These are phyloP conservation scores for Pseudorhombus dupliciocellatus DNA, from an alignment of 2,113 vertebrate genomes.

Conservation along the genomic window DNA sequence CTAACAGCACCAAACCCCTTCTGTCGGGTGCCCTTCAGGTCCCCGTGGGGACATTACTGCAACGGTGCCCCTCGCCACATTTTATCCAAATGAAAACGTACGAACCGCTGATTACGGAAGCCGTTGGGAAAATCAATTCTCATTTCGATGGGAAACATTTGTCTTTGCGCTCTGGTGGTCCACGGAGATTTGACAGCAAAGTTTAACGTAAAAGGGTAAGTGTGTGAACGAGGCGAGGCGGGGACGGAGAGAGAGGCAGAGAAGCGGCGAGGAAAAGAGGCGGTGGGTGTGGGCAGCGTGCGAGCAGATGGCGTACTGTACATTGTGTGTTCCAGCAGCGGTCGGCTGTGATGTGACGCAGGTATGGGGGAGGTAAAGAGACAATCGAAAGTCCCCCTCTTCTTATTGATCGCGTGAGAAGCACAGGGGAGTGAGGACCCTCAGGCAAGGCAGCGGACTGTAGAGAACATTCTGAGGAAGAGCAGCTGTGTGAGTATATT, in stretches of 20 bases:
- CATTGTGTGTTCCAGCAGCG: conserved; percentile 9
- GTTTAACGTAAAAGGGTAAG: conserved; percentile 57
- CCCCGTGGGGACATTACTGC: conserved; percentile 29
- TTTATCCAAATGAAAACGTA: conserved; percentile 71
- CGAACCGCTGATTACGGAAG: conserved; percentile 63
- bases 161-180: conserved; percentile 64
- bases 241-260: neutral
- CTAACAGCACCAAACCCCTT: neutral
- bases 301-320: neutral
- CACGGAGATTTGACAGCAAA: conserved; percentile 54
- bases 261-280: neutral
- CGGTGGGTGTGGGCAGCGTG: neutral
- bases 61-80: conserved; percentile 29
- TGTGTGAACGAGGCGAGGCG: neutral
- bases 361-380: neutral
- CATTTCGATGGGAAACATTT: conserved; percentile 76
- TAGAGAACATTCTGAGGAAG: conserved; percentile 43
- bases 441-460: conserved; percentile 37
- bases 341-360: conserved; percentile 39
- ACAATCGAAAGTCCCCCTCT: conserved; percentile 46
- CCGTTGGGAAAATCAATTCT: conserved; percentile 77
- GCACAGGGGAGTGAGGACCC: conserved; percentile 37
- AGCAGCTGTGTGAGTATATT: conserved; percentile 50
- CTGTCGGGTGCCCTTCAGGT: conserved; percentile 32
- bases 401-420: conserved; percentile 46